phyloP scores from a whole-genome alignment of 2,888 invertebrate genomes.

The Hermaeophaga mercurialis region DNA sequence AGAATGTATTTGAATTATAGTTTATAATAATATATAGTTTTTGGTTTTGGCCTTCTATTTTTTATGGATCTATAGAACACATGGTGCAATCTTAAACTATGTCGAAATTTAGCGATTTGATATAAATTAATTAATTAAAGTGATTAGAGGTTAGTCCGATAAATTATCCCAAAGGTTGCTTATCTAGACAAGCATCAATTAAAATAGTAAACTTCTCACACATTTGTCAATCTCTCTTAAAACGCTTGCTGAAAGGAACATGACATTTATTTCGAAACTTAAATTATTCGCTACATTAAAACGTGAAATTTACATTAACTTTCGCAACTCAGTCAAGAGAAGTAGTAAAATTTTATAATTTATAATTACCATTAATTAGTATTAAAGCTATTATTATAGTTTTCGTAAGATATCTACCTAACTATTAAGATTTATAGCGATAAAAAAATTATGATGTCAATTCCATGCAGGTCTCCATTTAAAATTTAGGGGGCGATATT shows the following conservation, averaged over 20 bases:
- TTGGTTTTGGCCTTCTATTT: too few relatives aligned
- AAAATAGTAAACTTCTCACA: slow-evolving; percentile 10
- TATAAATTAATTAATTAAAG: background rate
- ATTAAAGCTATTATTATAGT: slow-evolving; percentile 9
- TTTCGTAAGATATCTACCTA: slow-evolving; percentile 6
- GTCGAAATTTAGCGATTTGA: too few relatives aligned
- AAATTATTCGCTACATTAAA: slow-evolving; percentile 7
- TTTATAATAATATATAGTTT: too few relatives aligned
- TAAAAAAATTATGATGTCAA: too few relatives aligned
- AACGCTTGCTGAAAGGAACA: slow-evolving; percentile 9
- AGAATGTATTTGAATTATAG: too few relatives aligned
- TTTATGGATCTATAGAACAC: too few relatives aligned
- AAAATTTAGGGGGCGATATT: too few relatives aligned
- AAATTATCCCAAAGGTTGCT: background rate
- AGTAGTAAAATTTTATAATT: slow-evolving; percentile 14
- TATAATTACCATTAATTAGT: slow-evolving; percentile 11
- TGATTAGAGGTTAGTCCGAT: background rate
- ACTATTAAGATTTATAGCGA: too few relatives aligned
- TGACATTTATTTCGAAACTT: slow-evolving; percentile 13
- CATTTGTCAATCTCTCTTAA: slow-evolving; percentile 7
- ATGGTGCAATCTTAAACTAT: too few relatives aligned
- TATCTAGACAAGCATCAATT: slow-evolving; percentile 16
- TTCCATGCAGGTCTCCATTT: too few relatives aligned
- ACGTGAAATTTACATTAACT: slow-evolving; percentile 3
- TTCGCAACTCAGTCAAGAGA: slow-evolving; percentile 9